phyloP scores from a whole-genome alignment of 2,797 vertebrate species.

The Crax fasciolata region DNA sequence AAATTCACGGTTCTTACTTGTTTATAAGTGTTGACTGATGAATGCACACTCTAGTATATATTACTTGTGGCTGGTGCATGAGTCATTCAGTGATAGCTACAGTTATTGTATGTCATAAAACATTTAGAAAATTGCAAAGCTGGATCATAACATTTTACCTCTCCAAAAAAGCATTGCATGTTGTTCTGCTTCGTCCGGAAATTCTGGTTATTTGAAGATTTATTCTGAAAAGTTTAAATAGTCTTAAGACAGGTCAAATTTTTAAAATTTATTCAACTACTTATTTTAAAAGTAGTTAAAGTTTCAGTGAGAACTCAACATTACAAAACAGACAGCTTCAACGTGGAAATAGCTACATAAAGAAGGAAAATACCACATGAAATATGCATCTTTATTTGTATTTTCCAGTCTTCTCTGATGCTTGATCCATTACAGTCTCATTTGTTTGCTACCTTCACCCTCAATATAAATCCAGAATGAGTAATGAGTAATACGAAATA shows the following conservation, averaged over 20 bases:
- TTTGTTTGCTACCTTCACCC: conserved; percentile 22
- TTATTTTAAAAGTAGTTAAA: conserved; percentile 28
- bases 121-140: conserved; percentile 34
- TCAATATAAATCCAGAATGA: not conserved
- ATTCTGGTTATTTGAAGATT: conserved; percentile 18
- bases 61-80: not conserved
- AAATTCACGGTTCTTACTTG: not conserved
- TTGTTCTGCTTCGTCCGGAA: not conserved
- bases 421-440: conserved; percentile 9
- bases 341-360: not conserved
- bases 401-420: conserved; percentile 25
- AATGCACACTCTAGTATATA: not conserved
- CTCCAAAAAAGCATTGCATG: not conserved
- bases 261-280: not conserved
- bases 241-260: not conserved
- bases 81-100: not conserved
- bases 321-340: conserved; percentile 1
- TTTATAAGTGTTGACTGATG: not conserved
- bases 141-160: not conserved
- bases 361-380: not conserved
- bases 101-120: conserved; percentile 43
- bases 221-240: conserved; percentile 11
- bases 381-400: conserved; percentile 24
- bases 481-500: not conserved
- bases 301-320: not conserved